Percentiles rank a stretch among this genome's conserved stretches.
Conservation (phyloP, 2,113 vertebrate genomes). For the chimpanzee (Pan troglodytes) region DNA sequence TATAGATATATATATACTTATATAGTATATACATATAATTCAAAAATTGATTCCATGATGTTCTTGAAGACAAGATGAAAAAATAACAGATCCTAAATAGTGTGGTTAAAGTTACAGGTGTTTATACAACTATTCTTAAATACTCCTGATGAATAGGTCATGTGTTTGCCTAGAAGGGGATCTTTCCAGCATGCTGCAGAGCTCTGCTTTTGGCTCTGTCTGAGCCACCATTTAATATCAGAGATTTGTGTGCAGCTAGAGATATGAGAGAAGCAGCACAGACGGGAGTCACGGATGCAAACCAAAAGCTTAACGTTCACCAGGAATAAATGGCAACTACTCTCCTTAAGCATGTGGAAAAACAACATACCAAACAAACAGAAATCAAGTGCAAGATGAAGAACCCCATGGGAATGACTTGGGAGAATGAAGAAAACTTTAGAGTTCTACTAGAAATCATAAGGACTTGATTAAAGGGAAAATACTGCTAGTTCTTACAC, state of each 20-base stretch:
- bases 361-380: neutral
- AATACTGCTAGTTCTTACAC: neutral
- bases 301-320: neutral
- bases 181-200: neutral
- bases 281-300: neutral
- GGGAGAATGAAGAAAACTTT: neutral
- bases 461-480: neutral
- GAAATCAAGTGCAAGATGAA: neutral
- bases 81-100: neutral
- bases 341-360: neutral
- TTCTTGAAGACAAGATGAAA: neutral
- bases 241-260: neutral
- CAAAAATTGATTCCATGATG: neutral
- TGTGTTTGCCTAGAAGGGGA: neutral
- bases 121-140: neutral
- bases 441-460: neutral
- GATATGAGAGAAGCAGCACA: neutral
- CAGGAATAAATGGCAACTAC: conserved; percentile 1
- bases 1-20: too few species aligned
- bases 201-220: neutral
- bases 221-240: neutral
- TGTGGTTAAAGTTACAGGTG: neutral
- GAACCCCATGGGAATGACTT: neutral
- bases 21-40: too few species aligned
- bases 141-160: neutral